Base-by-base conservation (phyloP, 1,140 invertebrate species). In the Drosophila pectinifera region DNA sequence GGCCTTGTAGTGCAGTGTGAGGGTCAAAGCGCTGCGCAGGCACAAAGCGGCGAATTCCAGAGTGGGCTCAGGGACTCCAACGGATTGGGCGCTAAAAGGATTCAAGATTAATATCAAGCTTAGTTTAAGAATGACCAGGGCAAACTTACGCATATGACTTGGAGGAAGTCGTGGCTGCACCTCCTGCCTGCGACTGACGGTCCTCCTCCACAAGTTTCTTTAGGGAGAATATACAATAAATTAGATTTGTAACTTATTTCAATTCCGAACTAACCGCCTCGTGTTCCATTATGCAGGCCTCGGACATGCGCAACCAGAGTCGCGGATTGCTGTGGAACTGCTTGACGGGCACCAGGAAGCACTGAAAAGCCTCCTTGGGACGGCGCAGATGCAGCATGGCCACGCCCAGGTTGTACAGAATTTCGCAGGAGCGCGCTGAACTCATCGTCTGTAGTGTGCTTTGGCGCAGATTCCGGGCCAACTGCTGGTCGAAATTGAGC, bases 361-460 rank as follows among this genome's bases (percentile, higher is more conserved):
- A 98, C 85, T 98, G 97, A 93, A 99, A 99, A 2, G 98, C 98
- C 80, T 96, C 95, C 62, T 94, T 93, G 3, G 96, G 94, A 79
- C 97, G 95, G 43, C 96, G 95, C 39, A 96, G 95, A 85, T 97
- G 96, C 22, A 99, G 93, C 68, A 98, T 93, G 49, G 96, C 94
- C 31, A 99, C 94, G 11, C 98, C 98, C 77, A 99, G 94, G 93
- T 98, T 99, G 90, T 98, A 98, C 89, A 98, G 95, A 57, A 99
- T 94, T 90, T 98, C 95, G 63, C 96, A 95, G 80, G 96, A 94
- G 67, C 95, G 95, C 69, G 94, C 95, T 77, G 91, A 83, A 24
- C 89, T 74, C 78, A 90, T 80, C 2, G 72, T 73, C 46, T 91
- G 84, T 5, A 92, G 54, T 20, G 77, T 64, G 10, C 72, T 63